Conservation (phyloP, 2,113 vertebrate species). For the Pungitius pungitius region DNA sequence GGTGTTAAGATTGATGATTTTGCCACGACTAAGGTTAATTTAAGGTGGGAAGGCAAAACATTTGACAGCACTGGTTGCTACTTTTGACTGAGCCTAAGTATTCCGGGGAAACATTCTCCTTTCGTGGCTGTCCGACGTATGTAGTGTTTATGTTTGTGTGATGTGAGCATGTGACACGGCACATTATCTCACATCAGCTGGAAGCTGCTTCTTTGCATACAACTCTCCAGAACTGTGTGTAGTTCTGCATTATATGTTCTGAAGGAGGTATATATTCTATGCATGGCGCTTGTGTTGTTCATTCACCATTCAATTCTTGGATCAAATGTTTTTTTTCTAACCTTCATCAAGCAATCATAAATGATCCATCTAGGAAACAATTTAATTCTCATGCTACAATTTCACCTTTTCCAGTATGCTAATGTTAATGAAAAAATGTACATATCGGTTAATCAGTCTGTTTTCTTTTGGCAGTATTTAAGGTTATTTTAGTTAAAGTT, state of each 20-base stretch:
- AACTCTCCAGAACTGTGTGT: constrained; percentile 82
- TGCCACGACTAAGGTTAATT: background rate
- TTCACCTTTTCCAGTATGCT: background rate
- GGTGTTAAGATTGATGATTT: background rate
- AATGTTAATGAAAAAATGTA: background rate
- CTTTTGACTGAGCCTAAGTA: constrained; percentile 76
- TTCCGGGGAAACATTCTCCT: constrained; percentile 59
- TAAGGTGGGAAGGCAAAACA: constrained; percentile 15
- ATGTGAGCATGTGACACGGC: constrained; percentile 88
- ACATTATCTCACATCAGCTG: constrained; percentile 89
- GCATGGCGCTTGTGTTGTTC: constrained; percentile 87
- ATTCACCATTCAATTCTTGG: constrained; percentile 76
- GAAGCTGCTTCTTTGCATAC: constrained; percentile 83
- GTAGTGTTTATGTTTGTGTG: constrained; percentile 68
- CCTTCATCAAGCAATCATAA: constrained; percentile 39
- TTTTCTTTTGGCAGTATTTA: constrained; percentile 41
- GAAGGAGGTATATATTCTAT: constrained; percentile 75
- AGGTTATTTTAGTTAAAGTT: constrained; percentile 14
- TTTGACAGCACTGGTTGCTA: constrained; percentile 51
- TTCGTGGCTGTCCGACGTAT: constrained; percentile 68
- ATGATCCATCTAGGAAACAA: constrained; percentile 50
- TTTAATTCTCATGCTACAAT: background rate
- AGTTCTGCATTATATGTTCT: constrained; percentile 73
- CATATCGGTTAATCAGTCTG: background rate
- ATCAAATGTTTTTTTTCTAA: constrained; percentile 66